Base-by-base conservation (phyloP, 2,113 vertebrate species). In the Hymenochirus boettgeri region DNA sequence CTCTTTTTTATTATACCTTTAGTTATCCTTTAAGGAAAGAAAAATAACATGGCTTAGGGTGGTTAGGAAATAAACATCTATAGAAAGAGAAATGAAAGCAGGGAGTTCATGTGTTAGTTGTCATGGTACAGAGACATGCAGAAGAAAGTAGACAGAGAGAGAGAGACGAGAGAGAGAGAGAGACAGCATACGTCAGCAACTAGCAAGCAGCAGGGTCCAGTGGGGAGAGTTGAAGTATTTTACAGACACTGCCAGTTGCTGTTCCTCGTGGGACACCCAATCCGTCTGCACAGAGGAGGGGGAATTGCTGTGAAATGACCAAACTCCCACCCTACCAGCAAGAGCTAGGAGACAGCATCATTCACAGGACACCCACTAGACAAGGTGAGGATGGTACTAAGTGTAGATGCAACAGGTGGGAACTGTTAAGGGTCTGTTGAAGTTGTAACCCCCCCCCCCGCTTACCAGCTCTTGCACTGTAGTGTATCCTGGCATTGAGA, bases 171-270 rank as follows among this genome's bases (percentile, higher is more conserved):
- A 47, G 55, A 52, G 64, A 48, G 26, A 57, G 11, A 13, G 54
- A 24, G n/a, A n/a, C n/a, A n/a, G n/a, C 3, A 33, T 60, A 57
- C 31, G 46, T 69, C 65, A 69, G 64, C 55, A 66, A 46, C 29
- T n/a, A n/a, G n/a, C n/a, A n/a, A n/a, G n/a, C 55, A 7, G 21
- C 24, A 54, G 17, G 3, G 55, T n/a, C 51, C 31, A 53, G 25
- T 53, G 65, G 57, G 64, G 55, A 60, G 65, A 69, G 56, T 29
- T 35, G 57, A 67, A 57, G 15, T 69, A 53, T 69, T 69, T 69
- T 69, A 69, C 65, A 69, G 65, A 69, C 65, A 60, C 65, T 53
- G 65, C 56, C 65, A 69, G 65, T 69, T 69, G 64, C 64, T 45
- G 29, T 48, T 45, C 55, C 18, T 35, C 35, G 37, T 52, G 50